Base-by-base conservation (phyloP, 2,113 vertebrate genomes). In the Pseudolaguvia tuberculata region DNA sequence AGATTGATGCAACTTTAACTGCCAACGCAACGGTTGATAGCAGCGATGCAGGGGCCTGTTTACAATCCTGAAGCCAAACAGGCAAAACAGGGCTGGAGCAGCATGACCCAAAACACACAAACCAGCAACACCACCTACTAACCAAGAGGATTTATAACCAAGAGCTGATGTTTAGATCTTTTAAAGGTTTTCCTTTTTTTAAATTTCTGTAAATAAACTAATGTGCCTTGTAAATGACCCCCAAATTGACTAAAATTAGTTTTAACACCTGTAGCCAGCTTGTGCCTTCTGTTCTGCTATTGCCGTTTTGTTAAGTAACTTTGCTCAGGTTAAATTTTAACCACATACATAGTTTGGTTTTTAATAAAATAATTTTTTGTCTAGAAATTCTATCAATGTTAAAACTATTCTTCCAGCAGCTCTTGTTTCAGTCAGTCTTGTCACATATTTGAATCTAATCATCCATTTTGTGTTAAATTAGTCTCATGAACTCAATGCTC, bases 201-300 rank as follows among this genome's bases (percentile, higher is more conserved):
- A 50, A 50, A 18, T 35, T 35, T 88, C 66, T 96, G 94, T 94
- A 95, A 91, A 95, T 94, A 91, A 93, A 96, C 93, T 94, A 95
- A 94, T 93, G 85, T 92, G 92, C 91, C 92, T 93, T 94, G 92
- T 95, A 93, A 90, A 92, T 91, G 86, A 90, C 91, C 83, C 68
- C 3, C 77, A 83, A 89, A 86, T 89, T 85, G 85, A 91, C 94
- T 93, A 93, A 92, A 93, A 88, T 84, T 87, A 88, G 85, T 88
- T 76, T 81, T 95, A 94, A 92, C 93, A 93, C 80, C 88, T 85
- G 89, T 87, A 47, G 86, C 83, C 81, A 86, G 93, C 94, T 93
- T 93, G 84, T 89, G 93, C 92, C 85, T 90, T 89, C 83, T 91
- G 88, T 88, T 91, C 88, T 91, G 88, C 93, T 88, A 93, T 72